Evolutionary conservation across 2,888 invertebrate genomes (phyloP), one percentile per base, ranked within the genome.

Genomic region (Lasioglossum vierecki): DNA sequence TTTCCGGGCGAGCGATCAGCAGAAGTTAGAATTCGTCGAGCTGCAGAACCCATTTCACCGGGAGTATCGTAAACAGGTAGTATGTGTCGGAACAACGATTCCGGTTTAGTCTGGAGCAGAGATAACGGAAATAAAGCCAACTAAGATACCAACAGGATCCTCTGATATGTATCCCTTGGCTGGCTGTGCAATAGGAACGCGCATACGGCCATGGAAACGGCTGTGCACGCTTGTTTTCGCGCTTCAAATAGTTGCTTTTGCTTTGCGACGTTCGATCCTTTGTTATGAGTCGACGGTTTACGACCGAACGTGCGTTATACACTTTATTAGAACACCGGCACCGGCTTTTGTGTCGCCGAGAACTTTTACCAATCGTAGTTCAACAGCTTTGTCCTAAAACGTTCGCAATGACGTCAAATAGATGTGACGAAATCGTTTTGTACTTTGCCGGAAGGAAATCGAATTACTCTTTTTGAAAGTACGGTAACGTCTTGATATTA

Each of bases 91-190:
- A 44, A 74, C 63, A 73, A 39, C 63, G 75, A 80, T 80, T 82
- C 79, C 75, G 71, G 80, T 80, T 80, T 70, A 77, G 41, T 72
- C 53, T 44, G 68, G 35, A 53, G 77, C 86, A 53, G 79, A 84
- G 87, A 89, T 88, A 87, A 88, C 90, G 87, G 89, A 88, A 87
- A 85, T 87, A 85, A 85, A 85, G 91, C 88, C 86, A 90, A 90
- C 89, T 90, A 91, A 89, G 91, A 86, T 86, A 85, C 91, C 90
- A 92, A 92, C 92, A 90, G 91, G 91, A 92, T 93, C 90, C 90
- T 90, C 87, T 88, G 88, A 86, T 86, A 88, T 91, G 91, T 93
- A 93, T 92, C 91, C 91, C 81, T 86, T 82, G 82, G 79, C 79
- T 75, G 68, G 76, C 70, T 74, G 81, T 83, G 88, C 83, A 90